phyloP scores from a whole-genome alignment of 2,113 vertebrate genomes.

The Odocoileus virginianus region DNA sequence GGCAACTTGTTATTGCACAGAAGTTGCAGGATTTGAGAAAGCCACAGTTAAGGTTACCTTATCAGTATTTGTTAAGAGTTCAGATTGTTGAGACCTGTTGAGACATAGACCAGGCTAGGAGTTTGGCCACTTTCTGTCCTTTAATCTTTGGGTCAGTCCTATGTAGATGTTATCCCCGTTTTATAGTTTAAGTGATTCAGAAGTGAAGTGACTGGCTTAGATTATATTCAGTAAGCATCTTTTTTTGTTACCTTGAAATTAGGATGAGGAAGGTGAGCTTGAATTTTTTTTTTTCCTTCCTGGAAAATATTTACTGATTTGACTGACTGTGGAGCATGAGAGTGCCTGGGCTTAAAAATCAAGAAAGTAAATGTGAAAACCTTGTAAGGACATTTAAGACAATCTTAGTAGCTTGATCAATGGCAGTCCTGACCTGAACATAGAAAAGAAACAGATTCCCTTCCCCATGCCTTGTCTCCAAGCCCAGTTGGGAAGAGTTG shows the following conservation, averaged over 20 bases:
- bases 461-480: background rate
- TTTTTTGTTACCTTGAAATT: background rate
- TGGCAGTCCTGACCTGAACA: background rate
- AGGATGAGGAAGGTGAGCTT: background rate
- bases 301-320: background rate
- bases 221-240: background rate
- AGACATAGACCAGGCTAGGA: background rate
- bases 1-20: background rate
- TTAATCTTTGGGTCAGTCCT: background rate
- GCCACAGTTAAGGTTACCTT: background rate
- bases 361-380: background rate
- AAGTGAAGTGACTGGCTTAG: background rate
- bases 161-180: background rate
- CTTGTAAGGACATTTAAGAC: background rate
- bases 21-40: background rate
- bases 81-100: background rate
- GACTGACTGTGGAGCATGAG: background rate
- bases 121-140: background rate
- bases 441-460: background rate
- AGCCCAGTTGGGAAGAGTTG: background rate
- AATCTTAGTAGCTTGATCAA: background rate
- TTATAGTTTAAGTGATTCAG: background rate
- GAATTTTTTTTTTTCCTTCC: background rate
- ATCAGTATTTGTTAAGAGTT: background rate
- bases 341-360: background rate